Conservation (phyloP, 2,113 vertebrate species). For the Marmota monax region DNA sequence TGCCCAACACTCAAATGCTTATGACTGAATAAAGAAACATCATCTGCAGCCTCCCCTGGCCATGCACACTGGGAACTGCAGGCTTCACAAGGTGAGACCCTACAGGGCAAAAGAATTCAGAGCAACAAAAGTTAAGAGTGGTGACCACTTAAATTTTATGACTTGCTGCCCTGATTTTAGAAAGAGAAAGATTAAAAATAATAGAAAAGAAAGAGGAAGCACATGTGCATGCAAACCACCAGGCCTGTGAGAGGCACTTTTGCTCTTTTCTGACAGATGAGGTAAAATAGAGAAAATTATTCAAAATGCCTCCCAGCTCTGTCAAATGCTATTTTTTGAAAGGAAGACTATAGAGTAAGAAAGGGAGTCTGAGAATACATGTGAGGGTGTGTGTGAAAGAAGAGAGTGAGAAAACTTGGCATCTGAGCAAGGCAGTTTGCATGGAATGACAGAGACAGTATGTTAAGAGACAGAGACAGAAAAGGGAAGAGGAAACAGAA, state of each 20-base stretch:
- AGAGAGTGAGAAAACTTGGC: background rate
- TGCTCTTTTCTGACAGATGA: background rate
- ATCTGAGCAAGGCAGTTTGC: background rate
- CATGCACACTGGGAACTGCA: background rate
- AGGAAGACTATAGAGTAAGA: background rate
- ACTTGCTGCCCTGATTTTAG: background rate
- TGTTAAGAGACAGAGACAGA: background rate
- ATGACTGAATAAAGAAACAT: background rate
- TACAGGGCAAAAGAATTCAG: background rate
- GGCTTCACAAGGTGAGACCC: background rate
- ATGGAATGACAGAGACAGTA: background rate
- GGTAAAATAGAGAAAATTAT: background rate
- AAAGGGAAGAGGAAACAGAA: background rate
- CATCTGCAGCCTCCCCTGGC: background rate
- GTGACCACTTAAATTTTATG: background rate
- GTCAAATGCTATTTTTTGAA: background rate
- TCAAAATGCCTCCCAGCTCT: background rate
- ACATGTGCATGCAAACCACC: too few species aligned
- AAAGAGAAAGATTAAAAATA: background rate
- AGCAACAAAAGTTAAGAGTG: background rate
- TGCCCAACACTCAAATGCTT: background rate
- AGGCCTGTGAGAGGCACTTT: background rate
- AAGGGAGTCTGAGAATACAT: background rate
- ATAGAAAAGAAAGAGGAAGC: background rate
- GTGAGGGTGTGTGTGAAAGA: background rate